Evolutionary conservation across 2,888 invertebrate genomes (phyloP), one percentile per base, ranked within the genome.

Genomic region (Choristoneura rosaceana): DNA sequence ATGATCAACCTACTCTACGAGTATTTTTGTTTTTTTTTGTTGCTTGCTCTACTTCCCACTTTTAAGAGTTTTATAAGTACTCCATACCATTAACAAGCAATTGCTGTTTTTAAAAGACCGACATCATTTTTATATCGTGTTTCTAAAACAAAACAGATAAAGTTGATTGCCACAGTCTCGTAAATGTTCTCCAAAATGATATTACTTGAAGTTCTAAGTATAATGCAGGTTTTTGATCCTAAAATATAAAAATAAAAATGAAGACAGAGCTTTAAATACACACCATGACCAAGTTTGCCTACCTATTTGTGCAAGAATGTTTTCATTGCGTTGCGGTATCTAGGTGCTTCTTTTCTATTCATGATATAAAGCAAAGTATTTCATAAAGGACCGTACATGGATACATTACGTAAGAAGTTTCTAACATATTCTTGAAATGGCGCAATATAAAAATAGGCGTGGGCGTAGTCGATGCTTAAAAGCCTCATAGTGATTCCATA

Each of bases 141-240:
- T 52, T 17, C 52, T 52, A 17, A 17, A 52, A 17, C 52, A 52
- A 52, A 52, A 52, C 17, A 52, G 17, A 52, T 52, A 52, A 52
- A 15, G 52, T 34, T n/a, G 34, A 50, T 34, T 15, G 43, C 12
- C 52, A 17, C 8, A 9, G 52, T 52, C 52, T 17, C 52, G 52
- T 52, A 17, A 52, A 52, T 52, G 52, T 17, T 52, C 52, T 9
- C 52, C 52, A 52, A 52, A 52, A 52, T 52, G 52, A 52, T 52
- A 52, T 52, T 52, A 9, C 17, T 52, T 17, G 8, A 52, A 52
- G n/a, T 52, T 15, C 9, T 17, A 52, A 52, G 52, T 52, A 17
- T 52, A 17, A 17, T 5, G 15, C 52, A 52, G 17, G 52, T 52
- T 52, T 50, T 15, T 50, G 8, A 50, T 50, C 50, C 15, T 5